Conservation (phyloP, 1,140 invertebrate genomes). For the Anoplolepis gracilipes region DNA sequence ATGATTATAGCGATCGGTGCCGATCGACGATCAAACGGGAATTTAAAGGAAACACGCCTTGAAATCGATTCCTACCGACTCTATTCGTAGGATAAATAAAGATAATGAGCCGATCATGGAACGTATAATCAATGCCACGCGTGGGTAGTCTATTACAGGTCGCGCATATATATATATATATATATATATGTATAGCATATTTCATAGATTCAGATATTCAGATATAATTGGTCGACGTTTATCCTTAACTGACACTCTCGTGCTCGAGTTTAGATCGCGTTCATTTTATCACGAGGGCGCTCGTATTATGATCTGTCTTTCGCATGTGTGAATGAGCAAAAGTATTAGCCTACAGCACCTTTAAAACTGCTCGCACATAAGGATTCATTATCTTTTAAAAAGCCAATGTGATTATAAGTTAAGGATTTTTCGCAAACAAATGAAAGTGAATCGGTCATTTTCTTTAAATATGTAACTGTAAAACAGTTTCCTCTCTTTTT, state of each 20-base stretch:
- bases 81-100: slow-evolving; percentile 13
- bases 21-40: slow-evolving; percentile 1
- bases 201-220: slow-evolving; percentile 10
- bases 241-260: background rate
- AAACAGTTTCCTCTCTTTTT: background rate
- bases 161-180: too few species aligned
- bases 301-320: background rate
- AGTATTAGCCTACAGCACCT: background rate
- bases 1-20: slow-evolving; percentile 5
- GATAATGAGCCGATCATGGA: slow-evolving; percentile 23
- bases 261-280: background rate
- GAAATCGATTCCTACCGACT: slow-evolving; percentile 15
- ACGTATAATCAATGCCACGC: slow-evolving; percentile 40
- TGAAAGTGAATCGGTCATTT: background rate
- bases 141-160: background rate
- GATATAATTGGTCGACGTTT: background rate
- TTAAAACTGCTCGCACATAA: background rate
- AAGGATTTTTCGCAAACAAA: background rate
- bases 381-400: background rate
- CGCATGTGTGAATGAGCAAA: background rate
- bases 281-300: background rate
- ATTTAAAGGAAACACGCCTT: slow-evolving; percentile 15
- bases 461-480: background rate
- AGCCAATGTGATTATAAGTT: background rate
- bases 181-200: too few species aligned